Base-by-base conservation (phyloP, 2,888 invertebrate genomes). In the Kuschelorhynchus macadamiae region DNA sequence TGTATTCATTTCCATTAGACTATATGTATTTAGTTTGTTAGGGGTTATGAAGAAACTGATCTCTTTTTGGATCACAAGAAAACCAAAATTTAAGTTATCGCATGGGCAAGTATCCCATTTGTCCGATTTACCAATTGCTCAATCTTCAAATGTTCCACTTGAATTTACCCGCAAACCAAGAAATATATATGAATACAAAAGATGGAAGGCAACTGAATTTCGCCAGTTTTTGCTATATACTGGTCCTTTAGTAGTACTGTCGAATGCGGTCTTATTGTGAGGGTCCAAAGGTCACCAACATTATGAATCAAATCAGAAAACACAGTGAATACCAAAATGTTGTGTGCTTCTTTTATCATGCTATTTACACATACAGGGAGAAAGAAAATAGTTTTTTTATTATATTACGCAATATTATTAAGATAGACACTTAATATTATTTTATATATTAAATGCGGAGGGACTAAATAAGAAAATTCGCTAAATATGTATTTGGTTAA, bases 1-100 rank as follows among this genome's bases (percentile, higher is more conserved):
- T 77, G 9, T 33, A 70, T 32, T 60, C 70, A 33, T 64, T 77
- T 44, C 73, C 74, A 1, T 42, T 74, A n/a, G 75, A 77, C 50
- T 68, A 70, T 14, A 72, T 72, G 70, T 67, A 72, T 39, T 25
- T 72, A 2, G 25, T 72, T 9, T 72, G 65, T 32, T 72, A 30
- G 72, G 65, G 2, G 72, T 72, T 12, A 47, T 70, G 7, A 72
- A 70, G 57, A 69, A 69, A 46, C 39, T 67, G 16, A 4, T 52
- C 14, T 53, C 59, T 16, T 42, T 44, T 25, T 70, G 70, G 70
- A 12, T 16, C 17, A n/a, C 8, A 33, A 59, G 70, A 2, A 62
- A 66, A 44, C 52, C 46, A 11, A 14, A 50, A n/a, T 11, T 12
- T 2, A 57, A 60, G 47, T 46, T 70, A 44, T 33, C 55, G 30